A percentile compares a stretch with the other conserved stretches of the same genome.
Evolutionary conservation across 2,888 invertebrate genomes (phyloP).

Genomic region (Pammene aurita): DNA sequence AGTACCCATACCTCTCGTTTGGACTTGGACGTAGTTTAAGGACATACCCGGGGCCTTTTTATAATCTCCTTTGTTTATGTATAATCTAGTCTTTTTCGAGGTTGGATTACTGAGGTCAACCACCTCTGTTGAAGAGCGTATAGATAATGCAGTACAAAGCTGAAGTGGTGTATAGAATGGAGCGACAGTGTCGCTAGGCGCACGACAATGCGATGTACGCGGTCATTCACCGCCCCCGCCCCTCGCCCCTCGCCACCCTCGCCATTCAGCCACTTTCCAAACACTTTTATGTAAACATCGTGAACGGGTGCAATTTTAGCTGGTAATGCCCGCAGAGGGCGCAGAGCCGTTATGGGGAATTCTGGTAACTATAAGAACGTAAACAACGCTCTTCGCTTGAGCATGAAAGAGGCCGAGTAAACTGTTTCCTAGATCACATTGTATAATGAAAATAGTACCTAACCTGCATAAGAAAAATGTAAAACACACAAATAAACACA

Average conservation of each 20-base stretch:
- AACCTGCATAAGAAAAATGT: too few species aligned
- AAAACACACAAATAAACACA: too few species aligned
- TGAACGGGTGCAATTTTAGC: slow-evolving; percentile 24
- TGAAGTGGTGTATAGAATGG: slow-evolving; percentile 35
- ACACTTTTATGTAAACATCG: slow-evolving; percentile 43
- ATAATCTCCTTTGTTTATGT: slow-evolving; percentile 32
- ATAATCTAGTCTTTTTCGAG: slow-evolving; percentile 22
- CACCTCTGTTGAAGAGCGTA: slow-evolving; percentile 28
- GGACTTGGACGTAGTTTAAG: too few species aligned
- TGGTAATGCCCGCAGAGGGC: slow-evolving; percentile 1
- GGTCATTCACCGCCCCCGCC: slow-evolving; percentile 49
- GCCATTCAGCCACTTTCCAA: slow-evolving; percentile 48
- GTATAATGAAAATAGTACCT: too few species aligned
- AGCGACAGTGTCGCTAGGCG: slow-evolving; percentile 41
- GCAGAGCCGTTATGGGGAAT: slow-evolving; percentile 6
- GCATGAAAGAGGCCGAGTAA: neutral
- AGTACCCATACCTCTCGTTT: too few species aligned
- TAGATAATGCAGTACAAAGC: slow-evolving; percentile 40
- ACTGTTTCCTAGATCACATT: too few species aligned
- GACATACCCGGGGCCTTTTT: too few species aligned
- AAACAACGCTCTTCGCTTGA: slow-evolving; percentile 1
- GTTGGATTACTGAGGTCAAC: slow-evolving; percentile 30
- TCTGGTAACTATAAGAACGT: neutral
- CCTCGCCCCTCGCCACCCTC: slow-evolving; percentile 44
- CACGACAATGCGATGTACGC: slow-evolving; percentile 45